These are phyloP conservation scores for Eristalis tenax DNA, from an alignment of 2,888 invertebrate species.

Conservation along the genomic window DNA sequence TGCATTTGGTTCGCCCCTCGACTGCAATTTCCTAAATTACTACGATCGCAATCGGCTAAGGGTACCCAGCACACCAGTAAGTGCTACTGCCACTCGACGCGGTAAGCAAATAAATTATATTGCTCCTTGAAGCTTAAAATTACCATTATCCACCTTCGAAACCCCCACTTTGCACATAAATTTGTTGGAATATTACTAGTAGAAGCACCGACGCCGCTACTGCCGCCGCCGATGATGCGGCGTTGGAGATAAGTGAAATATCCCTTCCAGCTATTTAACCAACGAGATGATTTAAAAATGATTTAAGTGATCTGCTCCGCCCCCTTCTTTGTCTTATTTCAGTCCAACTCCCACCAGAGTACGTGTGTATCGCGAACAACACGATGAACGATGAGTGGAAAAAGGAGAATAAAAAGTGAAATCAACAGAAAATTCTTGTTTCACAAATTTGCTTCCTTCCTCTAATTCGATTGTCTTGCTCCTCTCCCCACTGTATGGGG, in stretches of 20 bases:
- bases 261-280: slow-evolving; percentile 60
- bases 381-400: slow-evolving; percentile 17
- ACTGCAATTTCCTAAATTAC: slow-evolving; percentile 67
- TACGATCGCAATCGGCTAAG: slow-evolving; percentile 56
- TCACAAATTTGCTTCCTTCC: slow-evolving; percentile 71
- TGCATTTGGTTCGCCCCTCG: slow-evolving; percentile 50
- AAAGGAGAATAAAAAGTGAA: slow-evolving; percentile 29
- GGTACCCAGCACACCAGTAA: not conserved
- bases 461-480: slow-evolving; percentile 70
- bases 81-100: not conserved
- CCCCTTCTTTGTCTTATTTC: slow-evolving; percentile 8
- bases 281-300: slow-evolving; percentile 70
- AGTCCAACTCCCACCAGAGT: slow-evolving; percentile 15
- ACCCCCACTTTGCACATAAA: slow-evolving; percentile 57
- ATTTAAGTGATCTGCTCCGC: slow-evolving; percentile 67
- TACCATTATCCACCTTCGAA: slow-evolving; percentile 62
- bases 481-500: slow-evolving; percentile 14
- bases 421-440: slow-evolving; percentile 63
- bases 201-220: not conserved
- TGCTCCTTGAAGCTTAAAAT: slow-evolving; percentile 69
- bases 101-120: slow-evolving; percentile 67
- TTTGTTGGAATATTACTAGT: slow-evolving; percentile 41
- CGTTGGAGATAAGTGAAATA: slow-evolving; percentile 60
- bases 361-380: not conserved
- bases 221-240: slow-evolving; percentile 9